Evolutionary conservation across 2,113 vertebrate species (phyloP), one percentile per base, ranked within the genome.

Genomic region (Cynoglossus semilaevis): DNA sequence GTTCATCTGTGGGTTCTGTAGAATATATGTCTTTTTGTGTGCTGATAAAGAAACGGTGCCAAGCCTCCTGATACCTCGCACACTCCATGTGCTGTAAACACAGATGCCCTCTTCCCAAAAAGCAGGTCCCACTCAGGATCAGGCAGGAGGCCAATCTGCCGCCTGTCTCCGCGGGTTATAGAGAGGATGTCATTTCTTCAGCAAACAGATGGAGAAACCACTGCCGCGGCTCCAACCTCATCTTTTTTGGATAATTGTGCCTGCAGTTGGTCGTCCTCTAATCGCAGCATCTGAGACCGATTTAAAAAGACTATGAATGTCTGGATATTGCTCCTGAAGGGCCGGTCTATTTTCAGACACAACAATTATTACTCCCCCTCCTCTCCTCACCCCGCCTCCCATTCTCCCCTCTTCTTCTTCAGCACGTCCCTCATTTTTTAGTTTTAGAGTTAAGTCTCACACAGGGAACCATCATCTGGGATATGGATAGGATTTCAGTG

Each of bases 221-320:
- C 66, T 44, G 68, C 67, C 58, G 63, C 52, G 13, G 58, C 58
- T 76, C 49, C 63, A 68, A 73, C 73, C 59, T 63, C 61, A 8
- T 54, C 16, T 66, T 71, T 65, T 79, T 50, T 57, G 58, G 76
- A 51, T 18, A 53, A 44, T 52, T 45, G 44, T 52, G 57, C 65
- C 65, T 56, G 54, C 36, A 18, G 47, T 50, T 58, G 54, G 72
- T 61, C 22, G 8, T 41, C 69, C 58, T 64, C 49, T 69, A 77
- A 81, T 82, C 72, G 78, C 61, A 63, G 55, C 70, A 69, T 72
- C 70, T 72, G 72, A 80, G 69, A 60, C 56, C 41, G 52, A 76
- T 65, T 66, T 58, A 80, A 74, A 51, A 69, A 51, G 44, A 72
- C 72, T 37, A 29, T 51, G 58, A 69, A 49, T 63, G 53, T 72